These are phyloP conservation scores for Platyscapa corneri DNA, from an alignment of 1,140 invertebrate species.

Conservation along the genomic window DNA sequence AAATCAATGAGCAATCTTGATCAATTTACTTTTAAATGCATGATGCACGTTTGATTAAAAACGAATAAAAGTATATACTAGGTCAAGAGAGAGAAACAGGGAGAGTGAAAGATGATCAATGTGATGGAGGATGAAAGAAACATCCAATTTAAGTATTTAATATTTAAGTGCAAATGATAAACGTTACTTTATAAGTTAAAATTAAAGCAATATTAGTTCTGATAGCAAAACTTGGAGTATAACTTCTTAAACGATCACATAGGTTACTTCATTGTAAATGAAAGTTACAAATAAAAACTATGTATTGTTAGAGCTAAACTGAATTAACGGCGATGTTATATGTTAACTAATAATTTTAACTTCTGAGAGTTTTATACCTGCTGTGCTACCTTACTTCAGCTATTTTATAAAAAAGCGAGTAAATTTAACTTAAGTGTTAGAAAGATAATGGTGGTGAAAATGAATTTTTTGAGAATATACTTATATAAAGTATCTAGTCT, in stretches of 20 bases:
- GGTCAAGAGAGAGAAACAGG: background rate
- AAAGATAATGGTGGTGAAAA: background rate
- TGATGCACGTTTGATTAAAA: background rate
- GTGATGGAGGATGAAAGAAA: background rate
- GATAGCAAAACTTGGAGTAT: constrained; percentile 23
- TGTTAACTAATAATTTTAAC: constrained; percentile 62
- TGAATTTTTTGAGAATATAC: background rate
- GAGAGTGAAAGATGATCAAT: background rate
- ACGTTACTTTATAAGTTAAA: constrained; percentile 19
- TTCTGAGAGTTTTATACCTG: background rate
- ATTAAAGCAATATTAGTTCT: constrained; percentile 34
- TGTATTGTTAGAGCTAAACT: constrained; percentile 46
- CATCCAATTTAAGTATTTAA: background rate
- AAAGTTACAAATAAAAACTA: background rate
- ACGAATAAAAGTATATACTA: background rate
- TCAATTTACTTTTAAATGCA: constrained; percentile 4
- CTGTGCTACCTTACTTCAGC: background rate
- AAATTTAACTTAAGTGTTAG: background rate
- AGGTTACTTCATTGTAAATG: background rate
- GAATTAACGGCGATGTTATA: constrained; percentile 60
- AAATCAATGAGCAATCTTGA: background rate
- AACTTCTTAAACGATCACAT: background rate
- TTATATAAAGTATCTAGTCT: constrained; percentile 51
- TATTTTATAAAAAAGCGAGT: background rate
- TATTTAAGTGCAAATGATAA: constrained; percentile 19